phyloP scores from a whole-genome alignment of 2,888 invertebrate genomes.

The Pseudococcus jackbeardsleyi region DNA sequence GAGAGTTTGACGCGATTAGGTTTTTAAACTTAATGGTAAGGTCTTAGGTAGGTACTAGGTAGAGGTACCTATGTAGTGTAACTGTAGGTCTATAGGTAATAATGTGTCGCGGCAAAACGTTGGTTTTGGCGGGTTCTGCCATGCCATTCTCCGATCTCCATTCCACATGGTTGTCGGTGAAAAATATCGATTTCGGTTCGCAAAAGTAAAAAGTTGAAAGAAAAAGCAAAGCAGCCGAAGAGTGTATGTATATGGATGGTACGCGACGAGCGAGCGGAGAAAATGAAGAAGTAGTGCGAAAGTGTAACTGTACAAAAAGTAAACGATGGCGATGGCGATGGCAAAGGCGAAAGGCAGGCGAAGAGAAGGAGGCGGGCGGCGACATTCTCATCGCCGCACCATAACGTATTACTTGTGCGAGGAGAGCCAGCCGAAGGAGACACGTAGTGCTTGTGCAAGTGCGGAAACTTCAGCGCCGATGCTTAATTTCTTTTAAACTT shows the following conservation, averaged over 20 bases:
- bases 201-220: slow-evolving; percentile 16
- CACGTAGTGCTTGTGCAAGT: not conserved
- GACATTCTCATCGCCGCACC: not conserved
- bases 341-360: too few species aligned
- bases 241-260: too few species aligned
- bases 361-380: not conserved
- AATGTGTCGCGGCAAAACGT: not conserved
- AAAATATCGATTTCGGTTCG: slow-evolving; percentile 36
- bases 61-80: too few species aligned
- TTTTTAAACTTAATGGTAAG: too few species aligned
- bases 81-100: too few species aligned
- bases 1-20: too few species aligned
- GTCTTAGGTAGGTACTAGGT: too few species aligned
- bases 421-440: not conserved
- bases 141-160: too few species aligned
- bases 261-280: not conserved
- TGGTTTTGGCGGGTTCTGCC: not conserved
- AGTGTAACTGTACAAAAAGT: slow-evolving; percentile 30
- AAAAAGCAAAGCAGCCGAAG: slow-evolving; percentile 3
- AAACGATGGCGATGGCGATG: not conserved
- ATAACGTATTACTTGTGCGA: not conserved
- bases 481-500: slow-evolving; percentile 41
- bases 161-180: slow-evolving; percentile 5
- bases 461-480: slow-evolving; percentile 38
- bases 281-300: not conserved